phyloP scores from a whole-genome alignment of 2,797 vertebrate species.

The Sylvia borin region DNA sequence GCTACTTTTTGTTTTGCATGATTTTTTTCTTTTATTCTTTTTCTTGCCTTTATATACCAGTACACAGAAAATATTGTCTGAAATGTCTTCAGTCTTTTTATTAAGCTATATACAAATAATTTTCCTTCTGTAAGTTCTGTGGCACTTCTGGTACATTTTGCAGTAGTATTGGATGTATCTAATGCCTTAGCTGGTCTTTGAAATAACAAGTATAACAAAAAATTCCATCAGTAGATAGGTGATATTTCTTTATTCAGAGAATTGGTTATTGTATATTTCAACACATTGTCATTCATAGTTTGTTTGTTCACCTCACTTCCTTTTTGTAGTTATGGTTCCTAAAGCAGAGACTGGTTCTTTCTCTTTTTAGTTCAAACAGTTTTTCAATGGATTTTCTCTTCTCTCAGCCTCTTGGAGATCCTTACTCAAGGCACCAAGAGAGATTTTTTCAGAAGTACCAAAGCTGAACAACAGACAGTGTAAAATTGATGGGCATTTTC shows the following conservation, averaged over 20 bases:
- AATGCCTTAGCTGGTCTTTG: neutral
- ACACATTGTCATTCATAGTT: neutral
- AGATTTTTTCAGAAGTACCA: neutral
- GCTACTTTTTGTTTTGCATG: neutral
- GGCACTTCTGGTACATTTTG: neutral
- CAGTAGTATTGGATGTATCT: neutral
- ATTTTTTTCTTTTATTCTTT: neutral
- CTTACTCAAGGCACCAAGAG: neutral
- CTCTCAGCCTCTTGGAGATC: neutral
- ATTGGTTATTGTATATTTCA: neutral
- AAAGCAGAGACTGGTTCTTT: neutral
- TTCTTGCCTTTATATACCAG: neutral
- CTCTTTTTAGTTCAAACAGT: neutral
- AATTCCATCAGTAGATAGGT: neutral
- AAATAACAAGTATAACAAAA: neutral
- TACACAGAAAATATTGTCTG: neutral
- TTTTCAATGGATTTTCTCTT: neutral
- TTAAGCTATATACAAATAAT: neutral
- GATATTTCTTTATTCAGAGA: neutral
- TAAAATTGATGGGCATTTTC: neutral
- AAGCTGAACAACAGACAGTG: neutral
- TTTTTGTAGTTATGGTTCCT: neutral
- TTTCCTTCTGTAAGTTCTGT: neutral
- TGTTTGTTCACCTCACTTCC: neutral
- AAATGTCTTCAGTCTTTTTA: neutral